phyloP scores from a whole-genome alignment of 1,140 invertebrate species.

The Apis laboriosa region DNA sequence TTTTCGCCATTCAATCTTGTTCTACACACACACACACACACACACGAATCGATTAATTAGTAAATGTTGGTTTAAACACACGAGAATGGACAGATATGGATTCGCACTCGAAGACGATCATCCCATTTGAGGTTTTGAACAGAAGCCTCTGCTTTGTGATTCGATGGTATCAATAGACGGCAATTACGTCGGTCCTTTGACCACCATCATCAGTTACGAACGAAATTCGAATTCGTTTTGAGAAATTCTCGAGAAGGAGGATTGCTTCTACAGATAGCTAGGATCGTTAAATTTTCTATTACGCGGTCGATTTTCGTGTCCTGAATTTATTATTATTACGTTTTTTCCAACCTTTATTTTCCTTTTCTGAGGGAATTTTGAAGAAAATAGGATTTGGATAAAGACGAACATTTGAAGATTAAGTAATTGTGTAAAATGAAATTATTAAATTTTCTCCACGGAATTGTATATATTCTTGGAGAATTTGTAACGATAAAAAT shows the following conservation, averaged over 20 bases:
- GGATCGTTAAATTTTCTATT: neutral
- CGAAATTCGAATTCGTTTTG: constrained; percentile 22
- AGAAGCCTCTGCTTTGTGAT: constrained; percentile 8
- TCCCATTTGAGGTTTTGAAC: neutral
- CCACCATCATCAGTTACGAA: neutral
- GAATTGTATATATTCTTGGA: no score
- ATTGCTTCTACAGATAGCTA: neutral
- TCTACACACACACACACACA: no score
- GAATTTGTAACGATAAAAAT: no score
- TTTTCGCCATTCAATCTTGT: no score
- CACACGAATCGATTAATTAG: constrained; percentile 4
- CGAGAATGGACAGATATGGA: neutral
- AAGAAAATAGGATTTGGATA: no score
- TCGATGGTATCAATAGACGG: constrained; percentile 30
- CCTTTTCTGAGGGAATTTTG: no score
- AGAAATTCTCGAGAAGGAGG: neutral
- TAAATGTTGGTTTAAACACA: constrained; percentile 38
- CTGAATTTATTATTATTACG: neutral
- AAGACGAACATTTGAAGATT: no score
- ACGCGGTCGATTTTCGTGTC: neutral
- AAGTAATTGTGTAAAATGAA: no score
- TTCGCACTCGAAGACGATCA: constrained; percentile 17
- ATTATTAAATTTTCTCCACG: no score
- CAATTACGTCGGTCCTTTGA: constrained; percentile 39
- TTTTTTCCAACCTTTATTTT: neutral